Percentiles rank a stretch among this genome's conserved stretches.
Evolutionary conservation across 2,797 vertebrate species (phyloP).

Genomic region (Picus viridis): DNA sequence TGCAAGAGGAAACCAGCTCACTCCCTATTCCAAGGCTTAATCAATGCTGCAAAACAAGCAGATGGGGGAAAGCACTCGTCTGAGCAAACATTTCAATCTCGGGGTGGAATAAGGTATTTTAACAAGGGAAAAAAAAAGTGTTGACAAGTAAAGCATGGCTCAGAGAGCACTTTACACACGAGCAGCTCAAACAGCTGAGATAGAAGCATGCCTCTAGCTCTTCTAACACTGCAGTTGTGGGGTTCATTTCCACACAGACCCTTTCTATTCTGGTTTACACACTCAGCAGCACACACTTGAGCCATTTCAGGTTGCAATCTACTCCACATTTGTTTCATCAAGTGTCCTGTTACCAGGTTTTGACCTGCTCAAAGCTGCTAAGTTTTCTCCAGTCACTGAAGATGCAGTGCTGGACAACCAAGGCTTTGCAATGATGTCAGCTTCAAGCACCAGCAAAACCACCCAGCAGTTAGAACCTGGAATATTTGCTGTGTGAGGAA

Average conservation of each 20-base stretch:
- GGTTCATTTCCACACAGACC: not conserved
- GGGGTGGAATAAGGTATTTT: not conserved
- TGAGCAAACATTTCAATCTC: not conserved
- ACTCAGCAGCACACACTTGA: not conserved
- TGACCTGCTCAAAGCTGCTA: accelerated
- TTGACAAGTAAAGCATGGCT: not conserved
- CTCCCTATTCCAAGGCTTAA: not conserved
- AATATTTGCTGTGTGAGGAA: not conserved
- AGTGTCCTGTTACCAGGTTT: not conserved
- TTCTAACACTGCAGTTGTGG: not conserved
- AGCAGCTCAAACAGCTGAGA: not conserved
- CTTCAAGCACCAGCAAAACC: not conserved
- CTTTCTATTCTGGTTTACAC: not conserved
- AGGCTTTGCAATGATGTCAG: accelerated
- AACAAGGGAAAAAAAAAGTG: not conserved
- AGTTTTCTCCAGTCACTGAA: not conserved
- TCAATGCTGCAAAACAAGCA: not conserved
- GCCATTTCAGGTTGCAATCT: not conserved
- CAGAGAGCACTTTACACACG: not conserved
- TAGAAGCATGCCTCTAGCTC: not conserved
- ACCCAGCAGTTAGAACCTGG: not conserved
- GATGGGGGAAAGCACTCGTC: not conserved
- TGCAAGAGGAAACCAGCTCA: not conserved
- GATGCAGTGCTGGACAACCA: not conserved
- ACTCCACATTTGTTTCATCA: accelerated